A percentile compares a stretch with the other conserved stretches of the same genome.
These are phyloP conservation scores for Drosophila tanythrix DNA, from an alignment of 2,888 invertebrate genomes.

Conservation along the genomic window DNA sequence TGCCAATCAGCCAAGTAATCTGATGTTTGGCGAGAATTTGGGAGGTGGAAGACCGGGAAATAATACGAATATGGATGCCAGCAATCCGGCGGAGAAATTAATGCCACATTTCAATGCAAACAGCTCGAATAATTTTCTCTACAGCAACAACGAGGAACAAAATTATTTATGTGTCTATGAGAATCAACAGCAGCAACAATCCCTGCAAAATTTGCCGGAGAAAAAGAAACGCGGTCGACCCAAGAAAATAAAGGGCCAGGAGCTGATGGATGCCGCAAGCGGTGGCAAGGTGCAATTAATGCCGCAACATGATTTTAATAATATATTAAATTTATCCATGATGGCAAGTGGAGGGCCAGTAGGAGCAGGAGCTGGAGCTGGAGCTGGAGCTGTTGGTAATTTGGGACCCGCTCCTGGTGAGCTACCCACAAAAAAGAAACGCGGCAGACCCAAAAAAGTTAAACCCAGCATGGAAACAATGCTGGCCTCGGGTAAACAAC, in stretches of 20 bases:
- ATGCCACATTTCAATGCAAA: conserved; percentile 34
- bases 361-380: background rate
- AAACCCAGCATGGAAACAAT: conserved; percentile 85
- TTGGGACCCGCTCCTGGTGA: conserved; percentile 76
- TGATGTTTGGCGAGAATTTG: conserved; percentile 35
- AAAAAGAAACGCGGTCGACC: conserved; percentile 96
- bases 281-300: conserved; percentile 64
- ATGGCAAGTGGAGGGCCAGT: conserved; percentile 38
- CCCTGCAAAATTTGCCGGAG: conserved; percentile 86
- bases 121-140: conserved; percentile 30
- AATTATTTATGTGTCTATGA: conserved; percentile 54
- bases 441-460: conserved; percentile 95
- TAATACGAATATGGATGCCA: conserved; percentile 12
- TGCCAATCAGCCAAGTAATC: conserved; percentile 32
- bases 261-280: conserved; percentile 87
- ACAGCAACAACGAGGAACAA: conserved; percentile 38
- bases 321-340: conserved; percentile 80
- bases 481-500: conserved; percentile 64
- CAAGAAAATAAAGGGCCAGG: conserved; percentile 87
- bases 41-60: background rate
- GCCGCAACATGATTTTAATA: conserved; percentile 85
- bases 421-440: conserved; percentile 93
- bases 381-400: background rate
- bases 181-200: conserved; percentile 32
- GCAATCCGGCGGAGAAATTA: conserved; percentile 44